Evolutionary conservation across 2,888 invertebrate species (phyloP), one percentile per base, ranked within the genome.

Genomic region (Eupelmus urozonus): DNA sequence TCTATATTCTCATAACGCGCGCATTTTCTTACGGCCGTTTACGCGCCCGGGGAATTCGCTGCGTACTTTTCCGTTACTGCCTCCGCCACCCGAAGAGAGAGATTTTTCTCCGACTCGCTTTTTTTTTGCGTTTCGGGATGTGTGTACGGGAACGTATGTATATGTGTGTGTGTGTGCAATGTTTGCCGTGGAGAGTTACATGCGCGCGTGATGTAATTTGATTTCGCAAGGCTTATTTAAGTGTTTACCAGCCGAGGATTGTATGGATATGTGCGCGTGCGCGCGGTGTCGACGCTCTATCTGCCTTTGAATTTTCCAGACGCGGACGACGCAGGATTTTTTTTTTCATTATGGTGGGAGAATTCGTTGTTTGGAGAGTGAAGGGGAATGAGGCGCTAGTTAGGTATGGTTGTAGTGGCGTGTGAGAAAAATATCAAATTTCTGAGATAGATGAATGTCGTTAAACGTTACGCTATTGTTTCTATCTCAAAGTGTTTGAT

Each of bases 171-270:
- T 16, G 27, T 40, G 51, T 72, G 53, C 42, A 65, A 67, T 67
- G 60, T 75, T 80, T 76, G 74, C 70, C 73, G 60, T 70, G 77
- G 78, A 78, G 79, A 74, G 79, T 80, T 69, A 76, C 78, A 80
- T 73, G 78, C 74, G 49, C 74, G 49, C 63, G 75, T 81, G 81
- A 76, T 71, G 76, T 76, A 76, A 76, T 71, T 65, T 62, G 25
- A n/a, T 76, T 76, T 76, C 76, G 59, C 76, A 71, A 76, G 71
- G 59, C 76, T 71, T 51, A 49, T 63, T 76, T 62, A 63, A 63
- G 70, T 63, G 55, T 76, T 75, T 75, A 75, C 66, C 27, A 69
- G 16, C 59, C 18, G 40, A 62, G 60, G 40, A 53, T 62, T 62
- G 29, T 59, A 23, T 51, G 66, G 29, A 45, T 7, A 40, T 63